Percentiles rank a stretch among this genome's conserved stretches.
Evolutionary conservation across 1,140 invertebrate genomes (phyloP).

Genomic region (Eupristina koningsbergeri): DNA sequence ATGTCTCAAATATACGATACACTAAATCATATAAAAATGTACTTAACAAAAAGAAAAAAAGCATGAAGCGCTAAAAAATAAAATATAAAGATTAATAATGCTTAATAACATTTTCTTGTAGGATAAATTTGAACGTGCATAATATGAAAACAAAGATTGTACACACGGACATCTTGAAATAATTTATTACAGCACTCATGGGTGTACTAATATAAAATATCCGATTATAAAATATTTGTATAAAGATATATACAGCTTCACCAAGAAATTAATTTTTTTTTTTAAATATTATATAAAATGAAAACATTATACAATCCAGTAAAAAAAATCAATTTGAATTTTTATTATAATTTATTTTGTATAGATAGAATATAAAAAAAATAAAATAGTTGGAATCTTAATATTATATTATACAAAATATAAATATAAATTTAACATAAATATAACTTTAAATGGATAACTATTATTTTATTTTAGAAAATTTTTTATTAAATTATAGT

Average conservation of each 20-base stretch:
- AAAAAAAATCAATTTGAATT: conserved; percentile 34
- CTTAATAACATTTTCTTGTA: not conserved
- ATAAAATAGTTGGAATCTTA: conserved; percentile 40
- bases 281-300: too few relatives aligned
- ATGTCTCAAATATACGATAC: too few relatives aligned
- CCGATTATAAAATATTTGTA: too few relatives aligned
- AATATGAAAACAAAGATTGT: not conserved
- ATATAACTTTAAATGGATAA: too few relatives aligned
- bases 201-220: too few relatives aligned
- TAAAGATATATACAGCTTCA: too few relatives aligned
- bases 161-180: not conserved
- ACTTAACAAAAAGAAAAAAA: not conserved
- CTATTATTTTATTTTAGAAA: too few relatives aligned
- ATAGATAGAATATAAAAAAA: conserved; percentile 22
- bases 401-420: conserved; percentile 35
- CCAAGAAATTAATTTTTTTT: too few relatives aligned
- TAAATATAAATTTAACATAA: conserved; percentile 21
- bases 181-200: too few relatives aligned
- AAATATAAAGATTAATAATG: conserved; percentile 1
- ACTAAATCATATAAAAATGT: not conserved
- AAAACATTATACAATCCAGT: too few relatives aligned
- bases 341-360: conserved; percentile 29
- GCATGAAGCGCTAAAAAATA: not conserved
- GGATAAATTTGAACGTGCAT: not conserved
- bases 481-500: too few relatives aligned